phyloP scores from a whole-genome alignment of 2,888 invertebrate species.

The Cantharis rustica region DNA sequence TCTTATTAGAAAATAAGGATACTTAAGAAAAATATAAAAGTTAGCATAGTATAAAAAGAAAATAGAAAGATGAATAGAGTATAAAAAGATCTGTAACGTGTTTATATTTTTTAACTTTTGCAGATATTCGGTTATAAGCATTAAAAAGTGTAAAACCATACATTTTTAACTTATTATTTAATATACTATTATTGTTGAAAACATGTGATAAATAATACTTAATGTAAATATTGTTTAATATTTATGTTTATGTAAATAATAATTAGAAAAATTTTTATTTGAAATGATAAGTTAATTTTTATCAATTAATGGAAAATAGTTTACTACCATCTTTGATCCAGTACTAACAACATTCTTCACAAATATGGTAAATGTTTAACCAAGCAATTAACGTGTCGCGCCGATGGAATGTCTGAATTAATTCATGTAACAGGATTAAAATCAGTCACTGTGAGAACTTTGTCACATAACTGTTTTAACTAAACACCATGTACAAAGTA shows the following conservation, averaged over 20 bases:
- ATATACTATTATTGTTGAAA: too few species aligned
- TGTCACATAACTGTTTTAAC: conserved; percentile 42
- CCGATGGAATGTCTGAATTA: conserved; percentile 26
- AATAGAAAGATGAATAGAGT: too few species aligned
- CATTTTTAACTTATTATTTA: neutral
- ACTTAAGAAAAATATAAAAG: too few species aligned
- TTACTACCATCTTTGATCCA: neutral
- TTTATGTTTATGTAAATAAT: neutral
- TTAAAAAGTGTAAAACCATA: neutral
- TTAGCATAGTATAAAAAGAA: too few species aligned
- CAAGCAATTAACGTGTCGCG: conserved; percentile 24
- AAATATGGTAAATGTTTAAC: conserved; percentile 20
- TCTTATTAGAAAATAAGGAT: too few species aligned
- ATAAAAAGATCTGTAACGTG: too few species aligned
- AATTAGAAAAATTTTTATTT: neutral
- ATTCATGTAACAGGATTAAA: conserved; percentile 27
- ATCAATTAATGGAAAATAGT: neutral
- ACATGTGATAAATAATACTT: too few species aligned
- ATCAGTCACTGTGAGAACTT: conserved; percentile 40
- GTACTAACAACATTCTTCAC: neutral
- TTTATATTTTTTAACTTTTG: too few species aligned
- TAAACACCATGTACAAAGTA: conserved; percentile 41
- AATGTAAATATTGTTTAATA: too few species aligned
- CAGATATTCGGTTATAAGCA: too few species aligned
- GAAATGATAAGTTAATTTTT: neutral